Evolutionary conservation across 2,797 vertebrate species (phyloP).

Genomic region (Falco naumanni): DNA sequence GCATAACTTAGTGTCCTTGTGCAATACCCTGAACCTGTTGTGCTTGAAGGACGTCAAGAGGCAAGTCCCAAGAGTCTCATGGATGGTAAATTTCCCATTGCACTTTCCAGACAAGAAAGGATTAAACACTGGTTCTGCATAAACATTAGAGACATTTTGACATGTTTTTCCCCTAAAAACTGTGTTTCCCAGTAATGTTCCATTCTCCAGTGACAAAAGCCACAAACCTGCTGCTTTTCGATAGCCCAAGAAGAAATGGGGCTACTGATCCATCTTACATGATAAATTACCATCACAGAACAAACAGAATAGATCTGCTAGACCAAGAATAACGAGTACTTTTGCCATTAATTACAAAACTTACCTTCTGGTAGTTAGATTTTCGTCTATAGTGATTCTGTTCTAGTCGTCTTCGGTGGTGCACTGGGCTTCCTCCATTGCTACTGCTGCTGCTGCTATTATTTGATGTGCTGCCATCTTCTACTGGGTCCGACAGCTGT

Average conservation of each 20-base stretch:
- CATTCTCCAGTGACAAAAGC: neutral
- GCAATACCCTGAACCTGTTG: neutral
- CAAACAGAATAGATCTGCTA: neutral
- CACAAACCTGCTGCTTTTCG: neutral
- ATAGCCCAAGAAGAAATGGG: neutral
- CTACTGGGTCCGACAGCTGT: constrained; percentile 69
- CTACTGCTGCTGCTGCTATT: constrained; percentile 76
- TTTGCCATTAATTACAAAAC: neutral
- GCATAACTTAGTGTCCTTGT: neutral
- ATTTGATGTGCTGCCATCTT: constrained; percentile 80
- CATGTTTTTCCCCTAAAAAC: neutral
- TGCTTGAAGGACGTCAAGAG: neutral
- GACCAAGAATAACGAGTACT: neutral
- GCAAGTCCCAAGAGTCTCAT: fast-evolving
- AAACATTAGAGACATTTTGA: neutral
- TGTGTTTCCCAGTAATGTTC: neutral
- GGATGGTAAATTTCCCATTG: neutral
- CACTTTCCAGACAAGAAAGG: neutral
- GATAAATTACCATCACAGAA: neutral
- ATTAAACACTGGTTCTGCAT: neutral
- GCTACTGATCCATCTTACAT: neutral
- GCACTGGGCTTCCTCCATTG: constrained; percentile 66
- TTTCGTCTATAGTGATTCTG: constrained; percentile 83
- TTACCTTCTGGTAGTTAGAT: constrained; percentile 87
- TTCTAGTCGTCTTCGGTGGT: constrained; percentile 75